phyloP scores from a whole-genome alignment of 2,113 vertebrate species.

The Ailuropoda melanoleuca region DNA sequence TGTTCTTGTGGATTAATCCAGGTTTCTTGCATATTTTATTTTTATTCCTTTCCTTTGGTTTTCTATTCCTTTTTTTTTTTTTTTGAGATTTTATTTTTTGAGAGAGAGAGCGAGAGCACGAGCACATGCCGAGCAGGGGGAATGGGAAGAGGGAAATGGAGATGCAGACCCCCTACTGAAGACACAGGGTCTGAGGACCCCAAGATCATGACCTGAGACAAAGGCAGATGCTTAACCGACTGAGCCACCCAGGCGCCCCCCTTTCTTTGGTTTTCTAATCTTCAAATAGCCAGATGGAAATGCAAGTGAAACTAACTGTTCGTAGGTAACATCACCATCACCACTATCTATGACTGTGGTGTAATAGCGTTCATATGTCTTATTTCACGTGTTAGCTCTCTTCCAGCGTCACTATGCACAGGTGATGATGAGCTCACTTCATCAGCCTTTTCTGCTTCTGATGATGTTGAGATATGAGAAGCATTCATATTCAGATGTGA shows the following conservation, averaged over 20 bases:
- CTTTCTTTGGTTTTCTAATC: neutral
- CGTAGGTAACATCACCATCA: neutral
- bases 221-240: neutral
- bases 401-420: neutral
- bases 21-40: neutral
- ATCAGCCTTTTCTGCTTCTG: neutral
- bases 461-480: neutral
- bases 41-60: neutral
- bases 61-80: neutral
- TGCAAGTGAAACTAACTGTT: neutral
- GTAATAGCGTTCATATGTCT: neutral
- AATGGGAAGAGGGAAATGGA: neutral
- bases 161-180: neutral
- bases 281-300: neutral
- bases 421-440: neutral
- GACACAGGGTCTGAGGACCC: neutral
- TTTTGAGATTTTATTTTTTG: neutral
- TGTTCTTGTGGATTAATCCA: conserved; percentile 2
- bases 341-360: neutral
- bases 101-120: too few species aligned
- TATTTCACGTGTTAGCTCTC: neutral
- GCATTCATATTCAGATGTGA: neutral
- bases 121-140: neutral
- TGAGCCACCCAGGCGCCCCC: neutral
- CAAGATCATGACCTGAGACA: neutral